Evolutionary conservation across 2,797 vertebrate genomes (phyloP).

Genomic region (Artibeus lituratus): DNA sequence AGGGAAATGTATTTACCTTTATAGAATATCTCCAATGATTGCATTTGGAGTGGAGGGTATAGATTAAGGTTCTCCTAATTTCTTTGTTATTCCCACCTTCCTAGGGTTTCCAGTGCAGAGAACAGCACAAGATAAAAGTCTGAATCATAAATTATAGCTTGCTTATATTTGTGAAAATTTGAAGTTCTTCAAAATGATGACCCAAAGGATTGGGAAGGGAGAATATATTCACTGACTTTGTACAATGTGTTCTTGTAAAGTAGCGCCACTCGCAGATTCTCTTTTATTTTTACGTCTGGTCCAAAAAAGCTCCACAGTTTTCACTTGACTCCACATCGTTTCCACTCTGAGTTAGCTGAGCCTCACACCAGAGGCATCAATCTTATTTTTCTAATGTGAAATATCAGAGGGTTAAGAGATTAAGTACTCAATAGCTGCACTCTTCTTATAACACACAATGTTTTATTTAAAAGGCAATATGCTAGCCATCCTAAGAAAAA

Average conservation of each 20-base stretch:
- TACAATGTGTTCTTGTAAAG: slow-evolving; percentile 57
- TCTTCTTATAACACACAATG: not conserved
- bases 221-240: not conserved
- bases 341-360: not conserved
- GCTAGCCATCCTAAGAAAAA: slow-evolving; percentile 36
- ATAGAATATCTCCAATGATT: not conserved
- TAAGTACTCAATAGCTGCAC: not conserved
- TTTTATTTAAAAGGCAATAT: slow-evolving; percentile 59
- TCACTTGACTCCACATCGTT: slow-evolving; percentile 19
- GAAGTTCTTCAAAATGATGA: not conserved
- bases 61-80: not conserved
- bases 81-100: not conserved
- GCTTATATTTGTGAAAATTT: not conserved
- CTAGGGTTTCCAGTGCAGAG: not conserved
- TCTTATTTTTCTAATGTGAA: slow-evolving; percentile 67
- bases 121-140: not conserved
- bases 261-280: not conserved
- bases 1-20: not conserved
- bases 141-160: not conserved
- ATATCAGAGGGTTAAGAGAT: slow-evolving; percentile 25
- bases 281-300: slow-evolving; percentile 44
- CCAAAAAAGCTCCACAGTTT: not conserved
- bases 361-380: not conserved
- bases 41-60: not conserved
- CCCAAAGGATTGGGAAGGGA: not conserved